Conservation (phyloP, 2,113 vertebrate species). For the Aphelocoma coerulescens region DNA sequence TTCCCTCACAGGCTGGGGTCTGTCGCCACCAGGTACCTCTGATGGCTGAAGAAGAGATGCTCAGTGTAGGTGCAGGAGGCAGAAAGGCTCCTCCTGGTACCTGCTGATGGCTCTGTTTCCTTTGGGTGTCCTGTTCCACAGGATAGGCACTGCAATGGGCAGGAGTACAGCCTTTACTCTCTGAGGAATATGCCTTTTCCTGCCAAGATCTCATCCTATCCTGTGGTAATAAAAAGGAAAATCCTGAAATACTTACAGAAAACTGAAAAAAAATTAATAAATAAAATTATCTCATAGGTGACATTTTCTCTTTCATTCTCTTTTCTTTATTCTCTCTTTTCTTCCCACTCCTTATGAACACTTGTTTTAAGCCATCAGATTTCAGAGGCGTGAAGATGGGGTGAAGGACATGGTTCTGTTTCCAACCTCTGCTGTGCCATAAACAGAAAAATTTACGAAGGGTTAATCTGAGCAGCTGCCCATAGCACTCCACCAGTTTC, state of each 20-base stretch:
- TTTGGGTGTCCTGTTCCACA: neutral
- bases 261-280: neutral
- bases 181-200: neutral
- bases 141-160: neutral
- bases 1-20: neutral
- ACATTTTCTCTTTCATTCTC: neutral
- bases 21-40: neutral
- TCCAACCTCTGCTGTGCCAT: neutral
- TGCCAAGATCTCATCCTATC: neutral
- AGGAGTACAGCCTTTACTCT: neutral
- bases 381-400: neutral
- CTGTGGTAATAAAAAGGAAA: neutral
- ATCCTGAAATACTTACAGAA: neutral
- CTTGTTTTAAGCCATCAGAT: neutral
- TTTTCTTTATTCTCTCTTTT: neutral
- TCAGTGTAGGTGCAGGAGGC: neutral
- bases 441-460: neutral
- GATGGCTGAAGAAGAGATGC: neutral
- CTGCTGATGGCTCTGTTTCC: rapidly evolving
- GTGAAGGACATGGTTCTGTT: neutral
- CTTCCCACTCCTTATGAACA: neutral
- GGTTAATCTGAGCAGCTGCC: neutral
- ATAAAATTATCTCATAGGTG: neutral
- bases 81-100: neutral
- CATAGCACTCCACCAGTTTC: neutral